A percentile compares a stretch with the other conserved stretches of the same genome.
phyloP scores from a whole-genome alignment of 2,113 vertebrate genomes.

The Mystacornis crossleyi region DNA sequence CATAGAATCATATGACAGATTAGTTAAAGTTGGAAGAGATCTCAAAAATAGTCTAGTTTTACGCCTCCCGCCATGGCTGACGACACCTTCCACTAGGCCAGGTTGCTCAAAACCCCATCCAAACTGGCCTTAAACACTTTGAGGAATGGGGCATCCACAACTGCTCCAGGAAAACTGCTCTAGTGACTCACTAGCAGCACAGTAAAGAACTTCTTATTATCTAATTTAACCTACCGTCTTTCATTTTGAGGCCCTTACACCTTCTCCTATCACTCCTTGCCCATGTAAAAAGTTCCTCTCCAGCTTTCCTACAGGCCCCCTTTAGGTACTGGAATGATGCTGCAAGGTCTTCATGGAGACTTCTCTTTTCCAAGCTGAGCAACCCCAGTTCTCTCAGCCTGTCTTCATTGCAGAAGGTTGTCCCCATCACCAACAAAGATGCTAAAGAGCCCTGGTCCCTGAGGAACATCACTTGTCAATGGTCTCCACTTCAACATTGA shows the following conservation, averaged over 20 bases:
- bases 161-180: neutral
- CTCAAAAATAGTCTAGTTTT: neutral
- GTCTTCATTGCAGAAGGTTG: neutral
- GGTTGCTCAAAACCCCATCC: neutral
- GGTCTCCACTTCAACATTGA: fast-evolving
- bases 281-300: neutral
- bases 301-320: neutral
- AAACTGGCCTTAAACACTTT: neutral
- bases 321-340: neutral
- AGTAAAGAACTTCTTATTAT: neutral
- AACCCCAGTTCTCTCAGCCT: neutral
- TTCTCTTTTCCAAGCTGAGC: neutral
- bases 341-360: neutral
- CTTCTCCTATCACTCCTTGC: neutral
- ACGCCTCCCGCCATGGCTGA: fast-evolving
- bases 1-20: neutral
- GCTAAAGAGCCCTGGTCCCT: neutral
- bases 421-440: neutral
- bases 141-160: neutral
- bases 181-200: neutral
- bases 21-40: neutral
- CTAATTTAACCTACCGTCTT: neutral
- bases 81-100: neutral
- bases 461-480: neutral
- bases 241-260: neutral